phyloP scores from a whole-genome alignment of 2,888 invertebrate genomes.

The Stenotaenia linearis region DNA sequence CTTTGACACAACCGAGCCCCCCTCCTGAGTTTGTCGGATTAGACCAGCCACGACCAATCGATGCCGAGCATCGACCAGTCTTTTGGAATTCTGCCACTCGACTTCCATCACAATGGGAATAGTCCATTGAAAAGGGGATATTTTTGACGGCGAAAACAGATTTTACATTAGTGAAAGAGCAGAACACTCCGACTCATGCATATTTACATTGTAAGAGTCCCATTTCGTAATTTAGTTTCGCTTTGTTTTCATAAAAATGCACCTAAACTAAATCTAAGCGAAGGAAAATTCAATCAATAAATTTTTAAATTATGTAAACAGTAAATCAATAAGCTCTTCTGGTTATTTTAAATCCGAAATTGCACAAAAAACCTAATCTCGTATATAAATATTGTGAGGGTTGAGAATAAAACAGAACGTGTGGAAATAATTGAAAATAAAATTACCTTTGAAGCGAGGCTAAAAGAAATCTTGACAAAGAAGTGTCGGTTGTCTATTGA shows the following conservation, averaged over 20 bases:
- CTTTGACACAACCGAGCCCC: background rate
- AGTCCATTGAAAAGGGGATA: background rate
- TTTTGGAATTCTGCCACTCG: slow-evolving; percentile 26
- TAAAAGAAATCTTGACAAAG: background rate
- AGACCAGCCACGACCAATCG: slow-evolving; percentile 22
- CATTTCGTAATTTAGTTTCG: background rate
- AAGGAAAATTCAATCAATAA: background rate
- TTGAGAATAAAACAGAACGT: background rate
- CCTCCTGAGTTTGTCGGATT: slow-evolving; percentile 5
- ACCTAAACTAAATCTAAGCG: background rate
- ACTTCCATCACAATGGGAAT: slow-evolving; percentile 24
- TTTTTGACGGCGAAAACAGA: background rate
- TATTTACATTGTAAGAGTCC: background rate
- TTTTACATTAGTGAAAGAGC: background rate
- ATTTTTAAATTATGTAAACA: background rate
- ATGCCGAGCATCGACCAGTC: slow-evolving; percentile 23
- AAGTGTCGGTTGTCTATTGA: background rate
- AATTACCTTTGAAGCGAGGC: background rate
- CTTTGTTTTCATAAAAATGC: background rate
- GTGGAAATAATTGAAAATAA: background rate
- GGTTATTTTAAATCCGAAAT: background rate
- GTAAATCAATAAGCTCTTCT: background rate
- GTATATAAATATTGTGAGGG: background rate
- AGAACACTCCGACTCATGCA: background rate
- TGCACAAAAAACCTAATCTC: background rate